These are phyloP conservation scores for Poecilia gillii DNA, from an alignment of 2,797 vertebrate species.

Conservation along the genomic window DNA sequence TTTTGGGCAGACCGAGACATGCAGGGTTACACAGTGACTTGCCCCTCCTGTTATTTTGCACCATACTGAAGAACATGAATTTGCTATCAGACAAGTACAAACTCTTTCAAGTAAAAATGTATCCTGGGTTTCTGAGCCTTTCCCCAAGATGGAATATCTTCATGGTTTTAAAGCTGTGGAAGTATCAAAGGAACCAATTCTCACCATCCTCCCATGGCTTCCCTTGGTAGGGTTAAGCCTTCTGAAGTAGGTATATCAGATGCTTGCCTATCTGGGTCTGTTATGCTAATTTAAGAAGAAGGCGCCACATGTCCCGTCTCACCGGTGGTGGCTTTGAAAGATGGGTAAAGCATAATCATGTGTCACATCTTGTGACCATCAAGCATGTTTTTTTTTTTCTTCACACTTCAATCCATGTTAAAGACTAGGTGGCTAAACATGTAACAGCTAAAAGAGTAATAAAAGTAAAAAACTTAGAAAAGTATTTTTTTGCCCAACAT, in stretches of 20 bases:
- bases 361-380: conserved; percentile 12
- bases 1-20: conserved; percentile 6
- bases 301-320: conserved; percentile 30
- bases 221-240: conserved; percentile 34
- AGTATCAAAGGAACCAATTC: conserved; percentile 46
- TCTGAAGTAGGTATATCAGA: conserved; percentile 45
- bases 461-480: background rate
- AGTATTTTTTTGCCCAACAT: background rate
- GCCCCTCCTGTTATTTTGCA: conserved; percentile 20
- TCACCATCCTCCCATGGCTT: conserved; percentile 8
- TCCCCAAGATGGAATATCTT: conserved; percentile 22
- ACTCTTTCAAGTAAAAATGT: conserved; percentile 24
- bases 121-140: conserved; percentile 7
- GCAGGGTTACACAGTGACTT: conserved; percentile 12
- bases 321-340: conserved; percentile 34
- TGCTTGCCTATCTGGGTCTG: conserved; percentile 37
- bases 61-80: conserved; percentile 12
- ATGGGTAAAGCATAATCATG: conserved; percentile 11
- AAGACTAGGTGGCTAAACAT: background rate
- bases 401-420: background rate
- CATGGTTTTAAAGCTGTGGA: conserved; percentile 38
- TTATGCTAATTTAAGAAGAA: conserved; percentile 45
- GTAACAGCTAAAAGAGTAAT: background rate
- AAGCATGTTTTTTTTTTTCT: background rate
- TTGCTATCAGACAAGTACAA: conserved; percentile 20